phyloP scores from a whole-genome alignment of 2,113 vertebrate species.

The Malaclemys terrapin region DNA sequence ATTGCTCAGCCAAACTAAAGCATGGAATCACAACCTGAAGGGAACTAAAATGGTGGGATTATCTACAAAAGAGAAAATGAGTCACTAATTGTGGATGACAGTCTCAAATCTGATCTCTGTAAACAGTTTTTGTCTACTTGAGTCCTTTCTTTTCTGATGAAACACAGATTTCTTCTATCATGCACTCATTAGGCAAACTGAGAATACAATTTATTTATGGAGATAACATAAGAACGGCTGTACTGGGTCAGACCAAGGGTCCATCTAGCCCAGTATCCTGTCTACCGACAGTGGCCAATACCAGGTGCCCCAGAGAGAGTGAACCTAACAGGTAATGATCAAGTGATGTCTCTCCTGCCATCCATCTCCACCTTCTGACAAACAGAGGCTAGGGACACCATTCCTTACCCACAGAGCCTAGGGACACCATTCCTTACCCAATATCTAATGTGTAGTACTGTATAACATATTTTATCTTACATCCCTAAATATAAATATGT shows the following conservation, averaged over 20 bases:
- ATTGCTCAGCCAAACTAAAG: neutral
- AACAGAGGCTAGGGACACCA: too few species aligned
- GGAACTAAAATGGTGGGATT: fast-evolving
- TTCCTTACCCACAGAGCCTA: too few species aligned
- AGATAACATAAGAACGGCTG: neutral
- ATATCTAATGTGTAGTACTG: neutral
- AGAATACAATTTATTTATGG: neutral
- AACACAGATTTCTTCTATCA: neutral
- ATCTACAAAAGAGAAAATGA: neutral
- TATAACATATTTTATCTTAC: neutral
- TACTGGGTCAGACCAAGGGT: too few species aligned
- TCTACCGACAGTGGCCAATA: too few species aligned
- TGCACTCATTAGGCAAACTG: neutral
- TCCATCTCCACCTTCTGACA: too few species aligned
- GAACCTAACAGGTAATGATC: too few species aligned
- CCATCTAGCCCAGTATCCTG: too few species aligned
- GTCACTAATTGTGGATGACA: neutral
- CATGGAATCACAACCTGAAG: neutral
- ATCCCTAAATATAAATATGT: neutral
- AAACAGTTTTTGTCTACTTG: neutral
- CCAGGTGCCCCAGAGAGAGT: too few species aligned
- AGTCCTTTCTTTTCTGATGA: neutral
- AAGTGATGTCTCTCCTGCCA: too few species aligned
- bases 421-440: neutral
- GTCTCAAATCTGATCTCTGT: neutral